Base-by-base conservation (phyloP, 2,888 invertebrate genomes). In the Eristalinus aeneus region DNA sequence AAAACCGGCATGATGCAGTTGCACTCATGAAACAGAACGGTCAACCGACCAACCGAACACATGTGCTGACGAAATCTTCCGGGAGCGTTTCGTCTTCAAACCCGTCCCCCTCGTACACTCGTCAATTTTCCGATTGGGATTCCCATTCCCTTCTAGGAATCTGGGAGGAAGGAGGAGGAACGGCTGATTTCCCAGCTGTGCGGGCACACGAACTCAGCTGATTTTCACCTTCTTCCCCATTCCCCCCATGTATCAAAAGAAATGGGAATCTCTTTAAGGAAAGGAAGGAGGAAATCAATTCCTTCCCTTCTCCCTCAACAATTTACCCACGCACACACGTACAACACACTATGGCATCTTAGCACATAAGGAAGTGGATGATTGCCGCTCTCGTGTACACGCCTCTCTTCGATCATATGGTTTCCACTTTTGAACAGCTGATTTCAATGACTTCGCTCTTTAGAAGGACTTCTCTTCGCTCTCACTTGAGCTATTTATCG, bases 131-230 rank as follows among this genome's bases (percentile, higher is more conserved):
- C 73, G 56, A 65, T 74, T 65, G 64, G 72, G 53, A 71, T 46
- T 46, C 16, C 3, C 27, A 8, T 31, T 54, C 39, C 56, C 56
- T 27, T 56, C 11, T 11, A 12, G 23, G 56, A 56, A 56, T 20
- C 56, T n/a, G n/a, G n/a, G n/a, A n/a, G n/a, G n/a, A 12, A 56
- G 11, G 6, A 34, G 34, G 23, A 71, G 31, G 36, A 72, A 90
- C 91, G 90, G 91, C 91, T 91, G 91, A 91, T 90, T 89, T 90
- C 90, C 90, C 91, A 91, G 91, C 90, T 91, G 91, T 91, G 91
- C 90, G 90, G 89, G 89, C 90, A 90, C 65, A 20, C 67, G 63
- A 81, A 67, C 76, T 69, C 86, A 86, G 86, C 86, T 86, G 86
- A 78, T 86, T 78, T 64, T 61, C 54, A 64, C 56, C 39, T 60